Conservation (phyloP, 2,888 invertebrate species). For the Zygogramma bicolorata region DNA sequence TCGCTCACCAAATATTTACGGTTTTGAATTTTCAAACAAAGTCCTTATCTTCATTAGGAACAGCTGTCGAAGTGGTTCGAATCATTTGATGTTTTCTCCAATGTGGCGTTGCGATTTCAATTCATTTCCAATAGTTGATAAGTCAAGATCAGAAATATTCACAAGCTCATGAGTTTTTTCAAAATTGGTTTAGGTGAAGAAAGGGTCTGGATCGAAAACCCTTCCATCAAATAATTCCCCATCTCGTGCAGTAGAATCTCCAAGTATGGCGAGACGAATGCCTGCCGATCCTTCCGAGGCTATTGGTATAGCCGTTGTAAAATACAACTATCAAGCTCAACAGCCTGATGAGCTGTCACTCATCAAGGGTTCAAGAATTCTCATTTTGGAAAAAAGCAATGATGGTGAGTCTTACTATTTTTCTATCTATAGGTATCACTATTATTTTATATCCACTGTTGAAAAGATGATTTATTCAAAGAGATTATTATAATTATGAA, state of each 20-base stretch:
- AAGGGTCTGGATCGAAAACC: conserved; percentile 84
- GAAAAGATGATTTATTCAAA: no score
- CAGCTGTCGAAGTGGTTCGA: no score
- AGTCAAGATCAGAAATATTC: no score
- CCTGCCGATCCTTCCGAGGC: conserved; percentile 89
- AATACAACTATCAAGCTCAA: conserved; percentile 95
- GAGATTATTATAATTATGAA: no score
- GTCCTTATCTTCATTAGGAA: no score
- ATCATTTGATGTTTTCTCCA: no score
- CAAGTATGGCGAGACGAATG: conserved; percentile 79
- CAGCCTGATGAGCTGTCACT: conserved; percentile 96
- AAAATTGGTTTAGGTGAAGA: conserved; percentile 65
- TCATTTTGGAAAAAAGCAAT: conserved; percentile 97
- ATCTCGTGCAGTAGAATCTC: conserved; percentile 81
- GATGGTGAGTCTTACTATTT: conserved; percentile 72
- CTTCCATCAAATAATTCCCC: conserved; percentile 88
- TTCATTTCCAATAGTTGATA: no score
- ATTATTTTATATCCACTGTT: no score
- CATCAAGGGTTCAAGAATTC: conserved; percentile 93
- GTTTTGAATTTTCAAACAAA: no score
- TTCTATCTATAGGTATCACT: not conserved
- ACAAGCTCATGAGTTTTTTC: no score
- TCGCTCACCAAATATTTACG: no score
- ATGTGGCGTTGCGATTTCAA: no score
- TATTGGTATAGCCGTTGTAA: conserved; percentile 90